These are phyloP conservation scores for Dysmachus trigonus DNA, from an alignment of 2,888 invertebrate species.

Conservation along the genomic window DNA sequence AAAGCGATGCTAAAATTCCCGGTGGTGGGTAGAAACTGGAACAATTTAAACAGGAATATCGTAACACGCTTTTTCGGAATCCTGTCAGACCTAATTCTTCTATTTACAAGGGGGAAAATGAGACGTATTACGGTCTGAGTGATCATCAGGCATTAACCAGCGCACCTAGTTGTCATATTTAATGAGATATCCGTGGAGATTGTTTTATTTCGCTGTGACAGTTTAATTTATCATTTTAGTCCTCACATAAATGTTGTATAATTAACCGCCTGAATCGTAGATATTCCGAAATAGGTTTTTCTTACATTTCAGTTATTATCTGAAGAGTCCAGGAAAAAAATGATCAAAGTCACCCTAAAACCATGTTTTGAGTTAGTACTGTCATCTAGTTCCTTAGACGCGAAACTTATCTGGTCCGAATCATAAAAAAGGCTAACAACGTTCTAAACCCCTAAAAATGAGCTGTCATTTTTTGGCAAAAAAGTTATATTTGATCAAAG, in stretches of 20 bases:
- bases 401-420: too few species aligned
- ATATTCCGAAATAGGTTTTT: neutral
- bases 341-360: too few species aligned
- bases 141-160: neutral
- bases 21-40: neutral
- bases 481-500: too few species aligned
- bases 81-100: constrained; percentile 38
- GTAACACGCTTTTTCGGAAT: constrained; percentile 32
- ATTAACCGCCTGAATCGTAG: neutral
- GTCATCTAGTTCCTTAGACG: too few species aligned
- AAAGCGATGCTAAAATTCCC: constrained; percentile 27
- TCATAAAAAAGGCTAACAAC: too few species aligned
- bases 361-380: too few species aligned
- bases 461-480: too few species aligned
- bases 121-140: neutral
- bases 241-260: neutral
- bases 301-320: neutral
- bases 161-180: constrained; percentile 14
- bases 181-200: constrained; percentile 6
- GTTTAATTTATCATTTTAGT: neutral
- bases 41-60: constrained; percentile 29
- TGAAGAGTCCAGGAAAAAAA: too few species aligned
- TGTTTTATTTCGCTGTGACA: neutral
- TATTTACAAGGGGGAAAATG: constrained; percentile 8
- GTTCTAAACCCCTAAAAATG: too few species aligned